phyloP scores from a whole-genome alignment of 1,140 invertebrate genomes.

The Mya arenaria region DNA sequence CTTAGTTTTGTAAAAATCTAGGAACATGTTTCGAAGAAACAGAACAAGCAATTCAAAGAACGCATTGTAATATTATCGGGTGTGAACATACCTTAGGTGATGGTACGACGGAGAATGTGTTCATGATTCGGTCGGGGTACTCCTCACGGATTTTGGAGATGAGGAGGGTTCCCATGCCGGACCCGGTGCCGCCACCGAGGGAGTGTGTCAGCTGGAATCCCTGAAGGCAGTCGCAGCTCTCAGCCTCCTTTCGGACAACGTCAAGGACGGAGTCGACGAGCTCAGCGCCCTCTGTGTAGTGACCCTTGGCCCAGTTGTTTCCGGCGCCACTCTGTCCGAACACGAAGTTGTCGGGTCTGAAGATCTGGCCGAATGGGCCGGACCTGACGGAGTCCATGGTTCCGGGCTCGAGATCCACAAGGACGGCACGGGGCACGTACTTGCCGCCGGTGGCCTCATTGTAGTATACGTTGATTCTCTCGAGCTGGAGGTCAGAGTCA shows the following conservation, averaged over 20 bases:
- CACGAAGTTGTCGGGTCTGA: conserved; percentile 79
- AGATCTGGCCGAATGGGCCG: conserved; percentile 78
- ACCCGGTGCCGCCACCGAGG: conserved; percentile 83
- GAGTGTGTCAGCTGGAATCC: conserved; percentile 90
- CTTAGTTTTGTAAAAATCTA: too few relatives aligned
- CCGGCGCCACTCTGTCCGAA: conserved; percentile 81
- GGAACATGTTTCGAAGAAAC: conserved; percentile 81
- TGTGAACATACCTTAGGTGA: conserved; percentile 91
- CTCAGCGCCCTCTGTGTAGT: conserved; percentile 85
- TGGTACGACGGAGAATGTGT: conserved; percentile 94
- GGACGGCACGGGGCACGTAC: conserved; percentile 93
- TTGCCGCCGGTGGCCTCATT: conserved; percentile 84
- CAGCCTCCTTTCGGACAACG: conserved; percentile 91
- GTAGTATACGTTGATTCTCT: conserved; percentile 82
- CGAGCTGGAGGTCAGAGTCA: conserved; percentile 82
- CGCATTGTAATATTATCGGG: too few relatives aligned
- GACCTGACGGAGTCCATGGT: conserved; percentile 80
- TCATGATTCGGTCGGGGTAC: conserved; percentile 93
- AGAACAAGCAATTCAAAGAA: too few relatives aligned
- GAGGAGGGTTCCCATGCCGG: conserved; percentile 83
- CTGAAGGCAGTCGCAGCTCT: conserved; percentile 90
- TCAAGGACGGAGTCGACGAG: conserved; percentile 88
- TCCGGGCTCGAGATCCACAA: conserved; percentile 86
- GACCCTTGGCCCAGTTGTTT: conserved; percentile 93
- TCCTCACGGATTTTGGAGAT: conserved; percentile 84